A percentile compares a stretch with the other conserved stretches of the same genome.
phyloP scores from a whole-genome alignment of 2,113 vertebrate genomes.

The Gopherus flavomarginatus region DNA sequence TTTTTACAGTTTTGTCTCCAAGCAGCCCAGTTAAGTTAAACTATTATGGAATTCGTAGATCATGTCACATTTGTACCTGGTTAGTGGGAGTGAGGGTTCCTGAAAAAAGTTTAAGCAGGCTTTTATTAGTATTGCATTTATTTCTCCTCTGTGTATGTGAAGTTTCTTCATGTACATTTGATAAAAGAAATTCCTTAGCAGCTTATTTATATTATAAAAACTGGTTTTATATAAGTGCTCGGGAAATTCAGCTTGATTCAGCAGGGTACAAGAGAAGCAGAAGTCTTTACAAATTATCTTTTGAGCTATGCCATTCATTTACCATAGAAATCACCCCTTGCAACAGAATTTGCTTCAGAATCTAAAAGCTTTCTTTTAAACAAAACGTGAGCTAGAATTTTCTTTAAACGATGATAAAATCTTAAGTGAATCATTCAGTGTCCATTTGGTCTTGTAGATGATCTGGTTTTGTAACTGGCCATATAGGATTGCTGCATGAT shows the following conservation, averaged over 20 bases:
- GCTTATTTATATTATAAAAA: background rate
- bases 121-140: background rate
- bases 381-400: background rate
- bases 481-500: background rate
- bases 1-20: background rate
- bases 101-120: background rate
- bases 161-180: background rate
- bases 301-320: background rate
- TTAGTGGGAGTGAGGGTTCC: background rate
- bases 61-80: too few relatives aligned
- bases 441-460: background rate
- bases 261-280: background rate
- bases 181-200: background rate
- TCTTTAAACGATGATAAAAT: background rate
- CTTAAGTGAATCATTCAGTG: background rate
- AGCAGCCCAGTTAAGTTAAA: background rate
- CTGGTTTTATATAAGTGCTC: background rate
- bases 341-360: background rate
- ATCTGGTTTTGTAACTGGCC: background rate
- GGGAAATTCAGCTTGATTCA: background rate
- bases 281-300: background rate
- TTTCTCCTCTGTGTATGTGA: background rate
- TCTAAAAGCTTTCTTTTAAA: background rate
- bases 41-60: background rate
- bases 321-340: background rate